Evolutionary conservation across 30 jellyfish, hydroid and myxozoan species (phyloP), one percentile per base, ranked within the genome.

Genomic region (Chrysaora quinquecirrha): DNA sequence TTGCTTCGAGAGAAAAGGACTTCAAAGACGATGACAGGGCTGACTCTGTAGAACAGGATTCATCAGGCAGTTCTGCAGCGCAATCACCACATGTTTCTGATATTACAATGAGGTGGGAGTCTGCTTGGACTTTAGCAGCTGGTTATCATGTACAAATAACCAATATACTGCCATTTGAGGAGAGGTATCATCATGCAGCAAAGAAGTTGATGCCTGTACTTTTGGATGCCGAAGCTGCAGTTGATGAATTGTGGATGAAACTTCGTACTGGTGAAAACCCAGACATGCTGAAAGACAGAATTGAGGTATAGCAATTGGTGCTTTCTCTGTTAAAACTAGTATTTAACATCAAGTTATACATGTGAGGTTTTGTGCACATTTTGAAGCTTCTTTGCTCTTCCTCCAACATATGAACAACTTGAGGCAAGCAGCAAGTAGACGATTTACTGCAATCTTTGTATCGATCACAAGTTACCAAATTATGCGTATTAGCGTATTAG

Each of bases 81-180:
- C 89, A 66, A 9, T 22, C 30, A 62, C 28, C 47, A 21, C 28
- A 20, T 0, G 75, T 80, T 0, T 20, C 71, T 18, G 90, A 33
- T 12, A 32, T 86, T 34, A 75, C 80, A 1, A 25, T 49, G n/a
- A 87, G 87, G 65, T 90, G 96, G 96, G 32, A 79, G 16, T 74
- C 64, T 21, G 90, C 85, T 14, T 84, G 83, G 77, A 72, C 58
- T 48, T 64, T 73, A 0, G 95, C 87, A 7, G 77, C 89, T 4
- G 74, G 85, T 28, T 86, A 85, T 85, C 84, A 91, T 63, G 56
- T 76, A 16, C 95, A 91, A 49, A 84, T 91, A 46, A 85, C 98
- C 32, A 69, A 90, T 0, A 91, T 85, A 31, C 75, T 91, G 18
- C 98, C 98, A 23, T 70, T 80, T 46, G 98, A 91, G 68, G 98